Conservation (phyloP, 2,113 vertebrate genomes). For the Leptocoma aspasia region DNA sequence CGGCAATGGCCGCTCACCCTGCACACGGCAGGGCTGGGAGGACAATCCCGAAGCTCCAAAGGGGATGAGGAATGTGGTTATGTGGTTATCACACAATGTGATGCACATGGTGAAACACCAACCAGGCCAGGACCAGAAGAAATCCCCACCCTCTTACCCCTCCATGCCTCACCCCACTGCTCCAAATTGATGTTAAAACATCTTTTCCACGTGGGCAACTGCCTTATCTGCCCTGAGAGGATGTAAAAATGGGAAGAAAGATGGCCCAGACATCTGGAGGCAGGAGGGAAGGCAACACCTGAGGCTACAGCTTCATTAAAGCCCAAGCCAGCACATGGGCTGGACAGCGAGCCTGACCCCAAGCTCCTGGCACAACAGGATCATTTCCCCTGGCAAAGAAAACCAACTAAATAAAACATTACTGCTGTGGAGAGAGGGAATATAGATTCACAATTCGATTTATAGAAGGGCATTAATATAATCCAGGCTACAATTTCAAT, state of each 20-base stretch:
- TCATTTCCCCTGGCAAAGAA: slow-evolving; percentile 11
- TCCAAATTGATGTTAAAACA: neutral
- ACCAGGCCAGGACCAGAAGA: neutral
- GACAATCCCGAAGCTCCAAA: neutral
- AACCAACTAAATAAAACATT: slow-evolving; percentile 49
- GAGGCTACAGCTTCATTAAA: neutral
- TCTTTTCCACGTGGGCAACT: accelerated
- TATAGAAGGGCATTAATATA: slow-evolving; percentile 54
- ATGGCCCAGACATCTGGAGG: neutral
- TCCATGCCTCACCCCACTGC: neutral
- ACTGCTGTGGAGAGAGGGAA: neutral
- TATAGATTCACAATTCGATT: slow-evolving; percentile 47
- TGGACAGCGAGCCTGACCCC: neutral
- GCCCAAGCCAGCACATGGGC: neutral
- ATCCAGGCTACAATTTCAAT: slow-evolving; percentile 60
- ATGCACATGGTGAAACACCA: neutral
- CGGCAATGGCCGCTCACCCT: accelerated
- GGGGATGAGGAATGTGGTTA: accelerated
- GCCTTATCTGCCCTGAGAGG: neutral
- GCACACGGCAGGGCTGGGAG: neutral
- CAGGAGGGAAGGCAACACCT: neutral
- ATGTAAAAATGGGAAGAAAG: neutral
- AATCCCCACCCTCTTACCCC: neutral
- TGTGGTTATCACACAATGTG: accelerated
- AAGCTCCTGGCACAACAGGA: neutral